Evolutionary conservation across 2,888 invertebrate species (phyloP).

Genomic region (Archips crataeganus): DNA sequence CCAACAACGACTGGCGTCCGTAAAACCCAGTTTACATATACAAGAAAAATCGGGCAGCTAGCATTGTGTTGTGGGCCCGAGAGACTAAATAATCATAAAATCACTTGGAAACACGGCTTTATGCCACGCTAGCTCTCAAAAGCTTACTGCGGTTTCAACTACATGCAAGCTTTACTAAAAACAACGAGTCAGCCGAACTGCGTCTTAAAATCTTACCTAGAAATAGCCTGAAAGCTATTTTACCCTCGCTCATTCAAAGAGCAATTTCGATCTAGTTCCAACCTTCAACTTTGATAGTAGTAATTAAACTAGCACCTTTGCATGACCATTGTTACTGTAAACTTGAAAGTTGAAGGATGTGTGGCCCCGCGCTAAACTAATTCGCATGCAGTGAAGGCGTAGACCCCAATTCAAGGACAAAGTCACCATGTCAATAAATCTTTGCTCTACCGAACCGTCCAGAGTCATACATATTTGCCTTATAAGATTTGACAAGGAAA

Average conservation of each 20-base stretch:
- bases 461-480: not conserved
- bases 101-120: not conserved
- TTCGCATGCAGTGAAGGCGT: slow-evolving; percentile 22
- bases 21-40: not conserved
- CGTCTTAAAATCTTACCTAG: not conserved
- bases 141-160: not conserved
- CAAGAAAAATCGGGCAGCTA: not conserved
- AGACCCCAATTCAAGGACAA: not conserved
- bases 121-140: not conserved
- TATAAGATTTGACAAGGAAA: not conserved
- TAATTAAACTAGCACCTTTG: not conserved
- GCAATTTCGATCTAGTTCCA: not conserved
- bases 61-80: not conserved
- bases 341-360: slow-evolving; percentile 2
- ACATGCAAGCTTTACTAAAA: slow-evolving; percentile 1
- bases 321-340: not conserved
- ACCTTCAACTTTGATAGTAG: not conserved
- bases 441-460: not conserved
- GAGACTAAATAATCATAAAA: not conserved
- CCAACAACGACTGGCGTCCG: not conserved
- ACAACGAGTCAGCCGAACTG: not conserved
- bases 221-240: not conserved
- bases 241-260: not conserved
- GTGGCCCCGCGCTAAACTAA: not conserved
- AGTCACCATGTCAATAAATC: not conserved